These are phyloP conservation scores for Malurus splendens DNA, from an alignment of 2,797 vertebrate genomes.

Conservation along the genomic window DNA sequence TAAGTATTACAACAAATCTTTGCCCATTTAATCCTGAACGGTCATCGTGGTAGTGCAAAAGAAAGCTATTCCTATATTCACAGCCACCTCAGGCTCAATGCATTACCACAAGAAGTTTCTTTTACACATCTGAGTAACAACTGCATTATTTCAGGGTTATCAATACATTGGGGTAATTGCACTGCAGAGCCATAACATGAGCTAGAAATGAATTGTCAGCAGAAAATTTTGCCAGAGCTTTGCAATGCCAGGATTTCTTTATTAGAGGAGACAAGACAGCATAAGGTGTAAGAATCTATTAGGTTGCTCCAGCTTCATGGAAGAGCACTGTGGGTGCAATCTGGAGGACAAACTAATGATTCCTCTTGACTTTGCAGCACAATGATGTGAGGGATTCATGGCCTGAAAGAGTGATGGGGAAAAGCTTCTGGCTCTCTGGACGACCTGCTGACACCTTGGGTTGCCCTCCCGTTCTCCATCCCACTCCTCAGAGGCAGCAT, in stretches of 20 bases:
- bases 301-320: neutral
- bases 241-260: neutral
- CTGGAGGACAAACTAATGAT: neutral
- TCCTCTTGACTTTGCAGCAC: neutral
- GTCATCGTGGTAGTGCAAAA: neutral
- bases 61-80: neutral
- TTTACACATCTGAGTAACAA: neutral
- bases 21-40: neutral
- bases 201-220: neutral
- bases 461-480: neutral
- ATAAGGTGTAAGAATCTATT: neutral
- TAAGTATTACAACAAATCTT: neutral
- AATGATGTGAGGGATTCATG: neutral
- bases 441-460: neutral
- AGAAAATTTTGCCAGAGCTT: neutral
- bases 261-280: neutral
- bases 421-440: neutral
- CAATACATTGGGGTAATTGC: neutral
- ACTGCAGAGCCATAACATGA: neutral
- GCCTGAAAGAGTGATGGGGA: neutral
- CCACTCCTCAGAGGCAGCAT: neutral
- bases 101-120: neutral
- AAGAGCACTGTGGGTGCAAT: neutral
- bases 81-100: neutral
- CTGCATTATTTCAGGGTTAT: neutral